These are phyloP conservation scores for Cheilinus undulatus DNA, from an alignment of 2,113 vertebrate genomes.

Conservation along the genomic window DNA sequence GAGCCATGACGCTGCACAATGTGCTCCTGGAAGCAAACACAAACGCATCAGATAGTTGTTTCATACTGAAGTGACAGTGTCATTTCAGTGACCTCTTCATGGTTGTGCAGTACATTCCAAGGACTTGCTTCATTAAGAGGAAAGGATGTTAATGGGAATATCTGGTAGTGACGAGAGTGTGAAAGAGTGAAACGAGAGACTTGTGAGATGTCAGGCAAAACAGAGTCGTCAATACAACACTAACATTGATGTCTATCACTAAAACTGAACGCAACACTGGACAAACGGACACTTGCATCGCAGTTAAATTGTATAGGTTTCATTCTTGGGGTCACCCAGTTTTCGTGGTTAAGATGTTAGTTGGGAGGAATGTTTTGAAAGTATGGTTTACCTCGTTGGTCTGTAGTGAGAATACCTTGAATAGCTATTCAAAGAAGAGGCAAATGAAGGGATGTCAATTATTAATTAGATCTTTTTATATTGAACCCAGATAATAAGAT, in stretches of 20 bases:
- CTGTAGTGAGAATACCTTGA: constrained; percentile 93
- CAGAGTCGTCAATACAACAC: constrained; percentile 55
- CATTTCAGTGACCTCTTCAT: constrained; percentile 24
- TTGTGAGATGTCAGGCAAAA: constrained; percentile 66
- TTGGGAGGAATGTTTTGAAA: constrained; percentile 76
- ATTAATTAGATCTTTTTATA: constrained; percentile 30
- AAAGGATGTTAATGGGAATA: constrained; percentile 63
- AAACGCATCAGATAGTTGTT: constrained; percentile 25
- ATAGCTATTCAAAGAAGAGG: constrained; percentile 93
- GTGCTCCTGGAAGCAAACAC: constrained; percentile 90
- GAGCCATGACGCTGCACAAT: constrained; percentile 96
- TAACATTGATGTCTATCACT: constrained; percentile 42
- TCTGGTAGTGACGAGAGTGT: constrained; percentile 59
- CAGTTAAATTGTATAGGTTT: constrained; percentile 61
- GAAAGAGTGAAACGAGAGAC: constrained; percentile 37
- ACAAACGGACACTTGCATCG: constrained; percentile 60
- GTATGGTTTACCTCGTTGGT: constrained; percentile 91
- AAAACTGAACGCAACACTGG: constrained; percentile 39
- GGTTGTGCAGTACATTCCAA: constrained; percentile 46
- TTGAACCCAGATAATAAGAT: constrained; percentile 20
- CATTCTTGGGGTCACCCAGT: constrained; percentile 58
- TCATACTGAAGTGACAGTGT: not conserved
- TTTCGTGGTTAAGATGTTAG: constrained; percentile 80
- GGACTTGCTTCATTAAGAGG: constrained; percentile 30
- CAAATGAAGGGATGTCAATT: constrained; percentile 86